Conservation (phyloP, 2,113 vertebrate species). For the Lampris incognitus region DNA sequence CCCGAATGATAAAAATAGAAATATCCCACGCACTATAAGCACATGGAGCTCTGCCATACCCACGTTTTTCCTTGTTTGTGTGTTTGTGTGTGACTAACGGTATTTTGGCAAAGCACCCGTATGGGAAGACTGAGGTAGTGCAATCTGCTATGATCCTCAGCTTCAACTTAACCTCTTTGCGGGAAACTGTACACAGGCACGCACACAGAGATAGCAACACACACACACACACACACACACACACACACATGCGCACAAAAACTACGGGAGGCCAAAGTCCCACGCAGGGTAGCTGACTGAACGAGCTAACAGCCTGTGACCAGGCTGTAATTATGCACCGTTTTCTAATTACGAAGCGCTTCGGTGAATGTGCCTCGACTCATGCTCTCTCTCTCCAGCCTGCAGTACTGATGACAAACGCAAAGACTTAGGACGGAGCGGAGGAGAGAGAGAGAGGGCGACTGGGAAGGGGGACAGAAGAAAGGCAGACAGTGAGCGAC, state of each 20-base stretch:
- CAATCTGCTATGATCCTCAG: slow-evolving; percentile 63
- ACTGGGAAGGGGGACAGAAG: neutral
- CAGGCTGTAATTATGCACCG: slow-evolving; percentile 65
- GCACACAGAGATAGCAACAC: slow-evolving; percentile 21
- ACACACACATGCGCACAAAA: slow-evolving; percentile 5
- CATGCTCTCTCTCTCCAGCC: slow-evolving; percentile 14
- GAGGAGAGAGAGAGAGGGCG: neutral
- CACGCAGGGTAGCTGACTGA: slow-evolving; percentile 58
- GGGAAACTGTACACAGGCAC: slow-evolving; percentile 32
- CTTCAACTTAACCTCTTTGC: slow-evolving; percentile 67
- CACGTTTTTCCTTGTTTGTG: slow-evolving; percentile 31
- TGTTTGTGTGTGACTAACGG: slow-evolving; percentile 47
- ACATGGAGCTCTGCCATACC: slow-evolving; percentile 7
- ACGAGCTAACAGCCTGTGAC: slow-evolving; percentile 65
- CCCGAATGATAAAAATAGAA: neutral
- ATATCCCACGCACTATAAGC: neutral
- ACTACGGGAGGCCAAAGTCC: slow-evolving; percentile 54
- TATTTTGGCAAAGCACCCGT: slow-evolving; percentile 61
- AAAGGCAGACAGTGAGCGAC: neutral
- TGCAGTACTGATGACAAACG: neutral
- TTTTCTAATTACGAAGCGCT: slow-evolving; percentile 69
- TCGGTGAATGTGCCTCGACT: slow-evolving; percentile 32
- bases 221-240: slow-evolving; percentile 18
- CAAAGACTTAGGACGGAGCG: neutral
- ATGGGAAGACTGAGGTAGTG: slow-evolving; percentile 31